Base-by-base conservation (phyloP, 2,888 invertebrate genomes). In the Ectemnius cavifrons region DNA sequence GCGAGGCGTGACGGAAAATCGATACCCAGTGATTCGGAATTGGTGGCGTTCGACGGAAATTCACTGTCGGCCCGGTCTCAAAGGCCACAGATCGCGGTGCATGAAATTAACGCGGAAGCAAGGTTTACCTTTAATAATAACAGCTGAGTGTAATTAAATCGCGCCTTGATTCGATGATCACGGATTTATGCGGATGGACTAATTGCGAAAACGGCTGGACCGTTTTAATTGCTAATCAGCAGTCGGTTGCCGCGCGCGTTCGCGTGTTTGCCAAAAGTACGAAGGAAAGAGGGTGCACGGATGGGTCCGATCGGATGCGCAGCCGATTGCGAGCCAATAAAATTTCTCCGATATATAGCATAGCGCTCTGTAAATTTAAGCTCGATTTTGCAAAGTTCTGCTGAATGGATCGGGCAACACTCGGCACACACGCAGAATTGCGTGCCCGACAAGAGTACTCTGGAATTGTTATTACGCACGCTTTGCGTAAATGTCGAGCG, bases 61-160 rank as follows among this genome's bases (percentile, higher is more conserved):
- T 37, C 37, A 37, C 1, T 37, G 37, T 52, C 52, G 52, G 4
- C 14, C 14, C 16, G 16, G 16, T 52, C 52, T 52, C 52, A 52
- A 52, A 52, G 52, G 52, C 4, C 16, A 6, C 37, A 52, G 4
- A 16, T 13, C 16, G n/a, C 52, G 52, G 16, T 16, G 4, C 52
- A 62, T 62, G 46, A 62, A 62, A 62, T 62, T 62, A 63, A 47
- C 28, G 6, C 16, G 11, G 14, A 60, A 37, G 45, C 57, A 6
- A 11, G 45, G 46, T 62, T 61, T 71, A 16, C 52, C 14, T 56
- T 8, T 8, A 58, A 46, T 37, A 49, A 49, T 28, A 47, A 23
- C 27, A 63, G 13, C 37, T 4, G 23, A 56, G 16, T 47, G 18
- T 66, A 66, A 71, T 71, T 67, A 61, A 66, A 71, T 67, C 62